phyloP scores from a whole-genome alignment of 1,140 invertebrate species.

The Drosophila bocqueti region DNA sequence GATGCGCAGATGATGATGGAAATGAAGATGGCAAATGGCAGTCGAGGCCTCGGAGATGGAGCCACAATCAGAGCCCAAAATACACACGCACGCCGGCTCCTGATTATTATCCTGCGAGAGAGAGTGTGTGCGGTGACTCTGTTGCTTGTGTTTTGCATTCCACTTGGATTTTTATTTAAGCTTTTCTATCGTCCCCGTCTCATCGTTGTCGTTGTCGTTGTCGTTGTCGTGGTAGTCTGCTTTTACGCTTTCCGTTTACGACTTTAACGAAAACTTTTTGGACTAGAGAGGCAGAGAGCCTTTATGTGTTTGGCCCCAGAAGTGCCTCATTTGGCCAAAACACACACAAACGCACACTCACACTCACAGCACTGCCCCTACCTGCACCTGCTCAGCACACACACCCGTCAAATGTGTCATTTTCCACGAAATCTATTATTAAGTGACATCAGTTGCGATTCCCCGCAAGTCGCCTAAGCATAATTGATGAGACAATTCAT shows the following conservation, averaged over 20 bases:
- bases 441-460: slow-evolving; percentile 27
- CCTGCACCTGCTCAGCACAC: background rate
- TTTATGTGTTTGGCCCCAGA: slow-evolving; percentile 36
- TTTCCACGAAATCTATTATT: slow-evolving; percentile 20
- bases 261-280: slow-evolving; percentile 58
- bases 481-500: slow-evolving; percentile 28
- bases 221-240: background rate
- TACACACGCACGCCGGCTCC: background rate
- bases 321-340: slow-evolving; percentile 12
- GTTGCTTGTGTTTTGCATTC: slow-evolving; percentile 56
- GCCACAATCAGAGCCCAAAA: slow-evolving; percentile 41
- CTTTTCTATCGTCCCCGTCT: slow-evolving; percentile 40
- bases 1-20: slow-evolving; percentile 73
- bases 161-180: slow-evolving; percentile 60
- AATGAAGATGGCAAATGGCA: slow-evolving; percentile 76
- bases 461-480: slow-evolving; percentile 20
- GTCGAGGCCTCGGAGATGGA: slow-evolving; percentile 31
- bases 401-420: slow-evolving; percentile 5
- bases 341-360: background rate
- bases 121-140: slow-evolving; percentile 4
- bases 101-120: slow-evolving; percentile 34
- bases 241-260: slow-evolving; percentile 56
- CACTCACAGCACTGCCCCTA: background rate
- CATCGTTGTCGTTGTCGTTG: background rate
- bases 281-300: slow-evolving; percentile 24